These are phyloP conservation scores for Leiothrix lutea DNA, from an alignment of 2,113 vertebrate species.

Conservation along the genomic window DNA sequence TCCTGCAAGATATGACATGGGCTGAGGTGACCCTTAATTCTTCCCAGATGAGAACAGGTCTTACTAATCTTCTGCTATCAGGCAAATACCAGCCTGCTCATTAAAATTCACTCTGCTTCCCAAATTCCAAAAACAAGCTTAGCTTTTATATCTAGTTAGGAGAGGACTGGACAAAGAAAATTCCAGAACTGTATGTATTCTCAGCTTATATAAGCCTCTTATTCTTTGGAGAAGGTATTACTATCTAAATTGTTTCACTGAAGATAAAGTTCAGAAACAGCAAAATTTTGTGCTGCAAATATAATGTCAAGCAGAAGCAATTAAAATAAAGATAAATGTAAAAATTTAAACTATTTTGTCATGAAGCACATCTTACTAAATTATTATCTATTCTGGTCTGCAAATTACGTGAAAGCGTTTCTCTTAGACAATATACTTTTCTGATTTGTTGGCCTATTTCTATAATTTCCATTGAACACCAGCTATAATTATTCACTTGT, in stretches of 20 bases:
- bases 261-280: neutral
- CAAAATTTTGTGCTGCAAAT: neutral
- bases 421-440: neutral
- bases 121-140: neutral
- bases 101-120: constrained; percentile 26
- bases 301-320: neutral
- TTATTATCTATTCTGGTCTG: neutral
- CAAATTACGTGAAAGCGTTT: neutral
- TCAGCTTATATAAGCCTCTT: neutral
- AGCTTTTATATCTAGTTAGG: neutral
- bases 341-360: neutral
- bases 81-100: neutral
- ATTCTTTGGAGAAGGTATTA: neutral
- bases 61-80: neutral
- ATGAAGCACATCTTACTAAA: constrained; percentile 5
- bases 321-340: constrained; percentile 10
- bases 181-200: neutral
- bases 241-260: constrained; percentile 5
- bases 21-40: neutral
- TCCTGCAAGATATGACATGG: neutral
- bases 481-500: neutral
- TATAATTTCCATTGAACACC: neutral
- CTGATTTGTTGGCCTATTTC: neutral
- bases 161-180: neutral
- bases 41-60: neutral